Percentiles rank a stretch among this genome's conserved stretches.
phyloP scores from a whole-genome alignment of 2,888 invertebrate genomes.

The Erebia ligea region DNA sequence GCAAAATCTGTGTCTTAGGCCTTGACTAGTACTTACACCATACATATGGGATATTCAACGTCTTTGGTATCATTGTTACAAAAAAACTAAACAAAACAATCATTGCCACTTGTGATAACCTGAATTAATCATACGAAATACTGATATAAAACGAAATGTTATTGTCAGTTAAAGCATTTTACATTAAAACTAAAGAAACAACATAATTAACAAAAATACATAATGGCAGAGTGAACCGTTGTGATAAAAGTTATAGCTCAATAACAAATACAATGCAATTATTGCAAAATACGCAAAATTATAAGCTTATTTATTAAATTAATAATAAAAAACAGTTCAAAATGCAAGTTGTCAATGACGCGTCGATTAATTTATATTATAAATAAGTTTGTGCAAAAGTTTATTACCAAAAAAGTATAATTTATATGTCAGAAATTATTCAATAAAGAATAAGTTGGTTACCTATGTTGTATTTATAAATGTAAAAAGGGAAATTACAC shows the following conservation, averaged over 20 bases:
- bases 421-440: constrained; percentile 2
- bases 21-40: constrained; percentile 29
- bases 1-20: background rate
- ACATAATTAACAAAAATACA: constrained; percentile 60
- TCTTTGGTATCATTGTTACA: constrained; percentile 82
- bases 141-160: constrained; percentile 71
- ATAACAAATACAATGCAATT: constrained; percentile 37
- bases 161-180: constrained; percentile 76
- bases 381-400: constrained; percentile 19
- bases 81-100: constrained; percentile 61
- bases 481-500: background rate
- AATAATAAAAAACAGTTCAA: constrained; percentile 8
- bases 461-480: background rate
- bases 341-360: background rate
- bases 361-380: background rate
- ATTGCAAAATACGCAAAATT: constrained; percentile 32
- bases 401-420: constrained; percentile 10
- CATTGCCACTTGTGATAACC: constrained; percentile 59
- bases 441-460: background rate
- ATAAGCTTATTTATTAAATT: constrained; percentile 24
- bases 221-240: constrained; percentile 56
- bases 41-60: constrained; percentile 77
- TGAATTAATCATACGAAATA: constrained; percentile 61
- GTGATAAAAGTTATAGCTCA: constrained; percentile 41
- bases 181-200: constrained; percentile 72